Conservation (phyloP, 2,888 invertebrate species). For the Scaptodrosophila latifasciaeformis region DNA sequence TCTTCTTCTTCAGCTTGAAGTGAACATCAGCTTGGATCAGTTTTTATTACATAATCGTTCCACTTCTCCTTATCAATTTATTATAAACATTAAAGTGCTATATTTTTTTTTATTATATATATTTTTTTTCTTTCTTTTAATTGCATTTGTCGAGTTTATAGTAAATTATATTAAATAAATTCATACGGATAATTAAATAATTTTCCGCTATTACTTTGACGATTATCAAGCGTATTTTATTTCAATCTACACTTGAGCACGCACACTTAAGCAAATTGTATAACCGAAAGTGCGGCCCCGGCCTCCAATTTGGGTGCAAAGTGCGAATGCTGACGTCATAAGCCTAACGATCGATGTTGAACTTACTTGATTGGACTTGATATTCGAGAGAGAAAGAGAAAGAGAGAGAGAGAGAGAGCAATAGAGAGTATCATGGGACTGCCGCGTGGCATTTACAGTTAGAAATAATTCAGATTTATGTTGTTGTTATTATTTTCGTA, state of each 20-base stretch:
- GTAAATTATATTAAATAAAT: not conserved
- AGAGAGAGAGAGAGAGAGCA: slow-evolving; percentile 11
- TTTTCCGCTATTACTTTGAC: slow-evolving; percentile 15
- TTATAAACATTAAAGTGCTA: too few species aligned
- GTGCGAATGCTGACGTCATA: slow-evolving; percentile 43
- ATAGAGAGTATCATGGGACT: slow-evolving; percentile 8
- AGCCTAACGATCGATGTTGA: not conserved
- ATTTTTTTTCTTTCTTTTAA: too few species aligned
- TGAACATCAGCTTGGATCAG: too few species aligned
- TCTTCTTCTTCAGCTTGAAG: too few species aligned
- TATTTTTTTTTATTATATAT: too few species aligned
- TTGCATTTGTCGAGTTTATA: not conserved
- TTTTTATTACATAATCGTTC: too few species aligned
- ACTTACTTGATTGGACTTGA: too few species aligned
- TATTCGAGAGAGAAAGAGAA: too few species aligned
- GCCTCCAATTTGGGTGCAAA: slow-evolving; percentile 25
- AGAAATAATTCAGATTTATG: too few species aligned
- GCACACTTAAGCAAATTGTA: not conserved
- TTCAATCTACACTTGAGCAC: too few species aligned
- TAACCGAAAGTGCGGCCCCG: not conserved
- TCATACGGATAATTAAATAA: slow-evolving; percentile 11
- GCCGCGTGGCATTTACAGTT: slow-evolving; percentile 5
- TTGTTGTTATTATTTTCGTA: too few species aligned
- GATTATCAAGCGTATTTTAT: not conserved
- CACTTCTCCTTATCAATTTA: too few species aligned